Conservation (phyloP, 2,113 vertebrate genomes). For the Coryphaenoides rupestris region DNA sequence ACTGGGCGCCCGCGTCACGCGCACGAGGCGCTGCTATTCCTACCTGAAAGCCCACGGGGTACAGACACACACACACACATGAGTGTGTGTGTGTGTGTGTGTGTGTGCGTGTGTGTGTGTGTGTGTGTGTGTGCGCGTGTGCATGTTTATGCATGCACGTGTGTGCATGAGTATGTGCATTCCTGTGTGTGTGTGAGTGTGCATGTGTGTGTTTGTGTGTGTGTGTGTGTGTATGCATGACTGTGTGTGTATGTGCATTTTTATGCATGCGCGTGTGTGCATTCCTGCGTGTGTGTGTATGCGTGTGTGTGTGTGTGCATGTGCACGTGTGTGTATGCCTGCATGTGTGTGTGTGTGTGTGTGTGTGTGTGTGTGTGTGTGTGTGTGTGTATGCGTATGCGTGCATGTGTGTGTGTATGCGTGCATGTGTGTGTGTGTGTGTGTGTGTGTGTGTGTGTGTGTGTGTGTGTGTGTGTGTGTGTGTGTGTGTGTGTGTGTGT, state of each 20-base stretch:
- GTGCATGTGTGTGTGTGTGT: too few species aligned
- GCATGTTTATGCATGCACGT: neutral
- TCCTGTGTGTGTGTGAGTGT: neutral
- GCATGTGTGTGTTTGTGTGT: neutral
- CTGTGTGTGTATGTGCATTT: neutral
- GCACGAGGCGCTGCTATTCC: too few species aligned
- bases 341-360: neutral
- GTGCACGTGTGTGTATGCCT: neutral
- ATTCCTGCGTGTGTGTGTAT: neutral
- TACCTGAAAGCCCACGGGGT: too few species aligned
- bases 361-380: neutral
- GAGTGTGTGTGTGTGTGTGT: too few species aligned
- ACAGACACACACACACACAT: too few species aligned
- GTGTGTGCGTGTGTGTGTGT: slow-evolving; percentile 7
- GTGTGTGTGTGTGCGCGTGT: neutral
- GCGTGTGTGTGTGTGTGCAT: neutral
- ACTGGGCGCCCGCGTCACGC: too few species aligned
- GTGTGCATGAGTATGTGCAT: neutral
- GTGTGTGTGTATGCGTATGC: neutral
- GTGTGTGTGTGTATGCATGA: neutral
- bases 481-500: slow-evolving; percentile 71
- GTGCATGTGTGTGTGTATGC: neutral
- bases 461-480: neutral
- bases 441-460: too few species aligned
- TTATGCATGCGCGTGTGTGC: too few species aligned